Percentiles rank a stretch among this genome's conserved stretches.
Conservation (phyloP, 2,113 vertebrate genomes). For the Ochotona princeps region DNA sequence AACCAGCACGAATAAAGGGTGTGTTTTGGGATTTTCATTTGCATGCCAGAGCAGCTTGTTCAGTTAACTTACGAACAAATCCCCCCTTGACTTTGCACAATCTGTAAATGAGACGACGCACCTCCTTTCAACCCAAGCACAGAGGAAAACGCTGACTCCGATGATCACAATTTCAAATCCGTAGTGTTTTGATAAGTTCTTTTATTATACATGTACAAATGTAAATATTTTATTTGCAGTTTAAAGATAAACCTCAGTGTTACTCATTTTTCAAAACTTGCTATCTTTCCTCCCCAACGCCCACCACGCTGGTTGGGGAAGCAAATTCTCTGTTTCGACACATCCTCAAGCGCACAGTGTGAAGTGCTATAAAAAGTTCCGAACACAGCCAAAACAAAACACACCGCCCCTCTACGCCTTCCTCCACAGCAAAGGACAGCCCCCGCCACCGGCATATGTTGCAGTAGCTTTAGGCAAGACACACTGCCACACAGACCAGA, state of each 20-base stretch:
- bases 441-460: constrained; percentile 47
- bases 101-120: background rate
- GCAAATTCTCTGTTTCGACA: constrained; percentile 37
- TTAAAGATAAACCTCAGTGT: constrained; percentile 58
- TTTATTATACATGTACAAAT: background rate
- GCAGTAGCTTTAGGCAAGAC: constrained; percentile 63
- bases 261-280: constrained; percentile 58
- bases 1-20: background rate
- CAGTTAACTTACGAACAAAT: background rate
- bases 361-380: constrained; percentile 42
- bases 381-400: constrained; percentile 55
- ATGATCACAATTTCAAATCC: constrained; percentile 44
- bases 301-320: constrained; percentile 42
- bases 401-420: background rate
- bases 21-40: background rate
- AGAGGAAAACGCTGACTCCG: constrained; percentile 29
- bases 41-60: background rate
- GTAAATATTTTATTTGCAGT: constrained; percentile 67
- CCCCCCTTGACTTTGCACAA: background rate
- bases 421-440: background rate
- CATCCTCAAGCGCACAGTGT: constrained; percentile 17
- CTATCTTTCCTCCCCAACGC: constrained; percentile 46
- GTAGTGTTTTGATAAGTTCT: constrained; percentile 47
- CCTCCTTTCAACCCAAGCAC: background rate
- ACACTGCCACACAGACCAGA: constrained; percentile 69